These are phyloP conservation scores for Drosophila punjabiensis DNA, from an alignment of 1,140 invertebrate species.

Conservation along the genomic window DNA sequence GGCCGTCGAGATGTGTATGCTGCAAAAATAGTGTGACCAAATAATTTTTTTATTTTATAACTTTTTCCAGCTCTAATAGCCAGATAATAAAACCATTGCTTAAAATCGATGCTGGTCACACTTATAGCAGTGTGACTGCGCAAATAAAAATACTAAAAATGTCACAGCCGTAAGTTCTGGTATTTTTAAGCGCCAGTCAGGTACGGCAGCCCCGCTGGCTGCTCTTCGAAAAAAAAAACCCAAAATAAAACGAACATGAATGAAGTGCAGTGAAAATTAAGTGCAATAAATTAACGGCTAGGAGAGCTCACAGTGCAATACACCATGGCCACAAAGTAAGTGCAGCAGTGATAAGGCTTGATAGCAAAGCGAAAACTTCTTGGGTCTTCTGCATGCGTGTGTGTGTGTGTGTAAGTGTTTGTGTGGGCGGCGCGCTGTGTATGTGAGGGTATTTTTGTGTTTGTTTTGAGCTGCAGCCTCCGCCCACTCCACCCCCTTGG, in stretches of 20 bases:
- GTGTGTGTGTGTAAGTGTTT: slow-evolving; percentile 27
- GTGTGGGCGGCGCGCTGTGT: slow-evolving; percentile 55
- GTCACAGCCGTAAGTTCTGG: too few species aligned
- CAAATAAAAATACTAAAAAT: too few species aligned
- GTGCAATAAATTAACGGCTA: slow-evolving; percentile 31
- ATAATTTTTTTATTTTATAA: too few species aligned
- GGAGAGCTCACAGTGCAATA: slow-evolving; percentile 41
- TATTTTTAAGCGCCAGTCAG: too few species aligned
- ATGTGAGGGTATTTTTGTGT: slow-evolving; percentile 74
- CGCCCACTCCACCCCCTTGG: slow-evolving; percentile 18
- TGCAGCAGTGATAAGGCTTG: slow-evolving; percentile 22
- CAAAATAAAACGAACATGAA: slow-evolving; percentile 20
- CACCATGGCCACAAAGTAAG: slow-evolving; percentile 70
- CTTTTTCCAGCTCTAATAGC: too few species aligned
- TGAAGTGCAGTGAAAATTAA: slow-evolving; percentile 53
- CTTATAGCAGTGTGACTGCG: not conserved
- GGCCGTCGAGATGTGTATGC: slow-evolving; percentile 19
- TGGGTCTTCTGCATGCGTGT: slow-evolving; percentile 7
- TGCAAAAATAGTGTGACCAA: not conserved
- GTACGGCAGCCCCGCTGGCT: not conserved
- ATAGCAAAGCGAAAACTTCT: not conserved
- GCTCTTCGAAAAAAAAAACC: slow-evolving; percentile 20
- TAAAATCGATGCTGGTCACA: not conserved
- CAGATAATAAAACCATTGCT: not conserved
- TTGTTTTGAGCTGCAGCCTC: slow-evolving; percentile 67